phyloP scores from a whole-genome alignment of 2,113 vertebrate genomes.

The Cettia cetti region DNA sequence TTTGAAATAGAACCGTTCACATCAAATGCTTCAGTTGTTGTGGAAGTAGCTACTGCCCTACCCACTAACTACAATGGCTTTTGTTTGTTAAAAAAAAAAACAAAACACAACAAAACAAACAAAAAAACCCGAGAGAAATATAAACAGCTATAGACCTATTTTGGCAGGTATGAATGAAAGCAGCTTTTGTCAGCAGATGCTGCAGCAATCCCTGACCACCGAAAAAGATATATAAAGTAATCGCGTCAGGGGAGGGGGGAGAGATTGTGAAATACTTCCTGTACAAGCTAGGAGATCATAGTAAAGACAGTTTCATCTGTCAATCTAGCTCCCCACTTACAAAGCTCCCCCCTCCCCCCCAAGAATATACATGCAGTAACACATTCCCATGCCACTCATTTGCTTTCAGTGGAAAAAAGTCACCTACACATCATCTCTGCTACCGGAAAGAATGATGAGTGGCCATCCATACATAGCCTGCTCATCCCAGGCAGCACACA shows the following conservation, averaged over 20 bases:
- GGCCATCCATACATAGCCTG: fast-evolving
- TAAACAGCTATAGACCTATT: background rate
- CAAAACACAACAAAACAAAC: background rate
- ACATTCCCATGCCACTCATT: background rate
- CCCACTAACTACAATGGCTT: background rate
- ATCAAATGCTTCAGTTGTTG: background rate
- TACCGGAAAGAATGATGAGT: background rate
- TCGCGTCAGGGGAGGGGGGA: fast-evolving
- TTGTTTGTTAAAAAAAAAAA: background rate
- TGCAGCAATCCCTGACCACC: background rate
- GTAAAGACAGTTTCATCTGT: background rate
- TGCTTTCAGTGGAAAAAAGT: background rate
- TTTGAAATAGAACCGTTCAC: background rate
- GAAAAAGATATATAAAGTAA: background rate
- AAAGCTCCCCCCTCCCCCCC: background rate
- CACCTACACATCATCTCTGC: background rate
- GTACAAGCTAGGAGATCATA: background rate
- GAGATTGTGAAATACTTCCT: background rate
- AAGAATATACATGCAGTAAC: fast-evolving
- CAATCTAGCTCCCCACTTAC: background rate
- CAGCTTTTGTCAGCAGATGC: background rate
- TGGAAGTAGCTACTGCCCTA: background rate
- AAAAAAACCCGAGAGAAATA: no score
- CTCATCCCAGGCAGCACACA: background rate
- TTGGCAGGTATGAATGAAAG: background rate